Conservation (phyloP, 64 coral and sea anemone species). For the Montipora capricornis region DNA sequence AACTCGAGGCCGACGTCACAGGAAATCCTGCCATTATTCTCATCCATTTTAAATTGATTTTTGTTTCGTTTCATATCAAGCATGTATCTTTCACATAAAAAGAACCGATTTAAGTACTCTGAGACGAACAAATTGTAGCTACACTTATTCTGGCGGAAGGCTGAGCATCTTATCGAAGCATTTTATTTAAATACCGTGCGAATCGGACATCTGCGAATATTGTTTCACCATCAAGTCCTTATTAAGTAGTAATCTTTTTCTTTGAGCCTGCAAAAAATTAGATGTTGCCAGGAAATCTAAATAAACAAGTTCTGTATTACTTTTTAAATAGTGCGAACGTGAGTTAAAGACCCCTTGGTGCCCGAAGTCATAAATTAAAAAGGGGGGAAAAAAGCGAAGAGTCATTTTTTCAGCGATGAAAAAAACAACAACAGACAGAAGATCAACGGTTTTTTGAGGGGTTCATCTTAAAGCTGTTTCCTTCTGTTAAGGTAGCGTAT, state of each 20-base stretch:
- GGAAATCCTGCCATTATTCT: neutral
- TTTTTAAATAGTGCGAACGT: neutral
- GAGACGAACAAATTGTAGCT: slow-evolving; percentile 35
- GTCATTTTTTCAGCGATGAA: neutral
- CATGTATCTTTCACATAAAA: slow-evolving; percentile 42
- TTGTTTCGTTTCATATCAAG: slow-evolving; percentile 14
- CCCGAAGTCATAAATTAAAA: slow-evolving; percentile 1
- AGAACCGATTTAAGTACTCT: slow-evolving; percentile 40
- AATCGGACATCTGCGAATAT: slow-evolving; percentile 47
- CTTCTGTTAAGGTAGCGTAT: slow-evolving; percentile 27
- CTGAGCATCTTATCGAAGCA: slow-evolving; percentile 38
- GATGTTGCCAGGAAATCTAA: slow-evolving; percentile 47
- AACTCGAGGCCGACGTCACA: neutral
- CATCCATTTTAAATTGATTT: neutral
- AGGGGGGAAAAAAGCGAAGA: neutral
- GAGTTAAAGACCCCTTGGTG: slow-evolving; percentile 42
- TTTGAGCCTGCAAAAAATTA: slow-evolving; percentile 35
- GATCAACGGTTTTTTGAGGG: neutral
- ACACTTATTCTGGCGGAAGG: slow-evolving; percentile 41
- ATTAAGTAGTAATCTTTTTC: slow-evolving; percentile 42
- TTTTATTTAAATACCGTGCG: slow-evolving; percentile 56
- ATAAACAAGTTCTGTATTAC: slow-evolving; percentile 46
- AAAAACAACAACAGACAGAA: neutral
- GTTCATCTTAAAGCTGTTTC: slow-evolving; percentile 41
- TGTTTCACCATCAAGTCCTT: slow-evolving; percentile 31